phyloP scores from a whole-genome alignment of 2,888 invertebrate genomes.

The Drosophila diplacantha region DNA sequence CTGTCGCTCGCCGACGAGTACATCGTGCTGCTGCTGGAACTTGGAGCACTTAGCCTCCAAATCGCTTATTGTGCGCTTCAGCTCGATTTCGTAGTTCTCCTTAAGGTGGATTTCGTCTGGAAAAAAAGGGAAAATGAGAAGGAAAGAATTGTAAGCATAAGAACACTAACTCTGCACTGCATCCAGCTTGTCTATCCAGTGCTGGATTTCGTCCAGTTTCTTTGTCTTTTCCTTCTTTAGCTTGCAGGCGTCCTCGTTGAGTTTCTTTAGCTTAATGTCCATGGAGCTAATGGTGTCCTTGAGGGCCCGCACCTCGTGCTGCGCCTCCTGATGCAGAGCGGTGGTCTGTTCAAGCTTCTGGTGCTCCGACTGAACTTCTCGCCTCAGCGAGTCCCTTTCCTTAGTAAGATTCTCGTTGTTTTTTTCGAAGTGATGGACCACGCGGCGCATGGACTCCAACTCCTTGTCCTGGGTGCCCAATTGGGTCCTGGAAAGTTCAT shows the following conservation, averaged over 20 bases:
- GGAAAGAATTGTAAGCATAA: accelerated
- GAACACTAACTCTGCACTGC: slow-evolving; percentile 66
- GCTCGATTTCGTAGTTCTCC: slow-evolving; percentile 74
- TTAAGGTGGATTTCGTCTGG: slow-evolving; percentile 76
- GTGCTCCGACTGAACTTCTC: slow-evolving; percentile 70
- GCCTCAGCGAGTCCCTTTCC: slow-evolving; percentile 75
- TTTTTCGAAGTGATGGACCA: slow-evolving; percentile 74
- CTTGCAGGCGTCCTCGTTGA: slow-evolving; percentile 66
- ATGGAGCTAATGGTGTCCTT: slow-evolving; percentile 70
- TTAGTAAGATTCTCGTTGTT: slow-evolving; percentile 72
- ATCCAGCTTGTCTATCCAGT: slow-evolving; percentile 74
- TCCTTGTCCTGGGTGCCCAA: slow-evolving; percentile 75
- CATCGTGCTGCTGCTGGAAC: slow-evolving; percentile 84
- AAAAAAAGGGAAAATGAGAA: too few species aligned
- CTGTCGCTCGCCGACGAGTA: slow-evolving; percentile 86
- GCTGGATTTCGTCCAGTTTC: slow-evolving; percentile 75
- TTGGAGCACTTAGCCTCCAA: slow-evolving; percentile 70
- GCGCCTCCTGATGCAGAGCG: slow-evolving; percentile 69
- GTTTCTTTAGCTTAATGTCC: slow-evolving; percentile 70
- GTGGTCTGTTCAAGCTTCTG: slow-evolving; percentile 55
- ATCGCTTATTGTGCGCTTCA: slow-evolving; percentile 75
- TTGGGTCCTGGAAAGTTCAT: slow-evolving; percentile 58
- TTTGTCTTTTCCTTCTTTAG: slow-evolving; percentile 73
- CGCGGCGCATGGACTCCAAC: slow-evolving; percentile 73
- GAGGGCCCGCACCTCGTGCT: slow-evolving; percentile 75